Evolutionary conservation across 2,888 invertebrate genomes (phyloP), one percentile per base, ranked within the genome.

Genomic region (Sicus ferrugineus): DNA sequence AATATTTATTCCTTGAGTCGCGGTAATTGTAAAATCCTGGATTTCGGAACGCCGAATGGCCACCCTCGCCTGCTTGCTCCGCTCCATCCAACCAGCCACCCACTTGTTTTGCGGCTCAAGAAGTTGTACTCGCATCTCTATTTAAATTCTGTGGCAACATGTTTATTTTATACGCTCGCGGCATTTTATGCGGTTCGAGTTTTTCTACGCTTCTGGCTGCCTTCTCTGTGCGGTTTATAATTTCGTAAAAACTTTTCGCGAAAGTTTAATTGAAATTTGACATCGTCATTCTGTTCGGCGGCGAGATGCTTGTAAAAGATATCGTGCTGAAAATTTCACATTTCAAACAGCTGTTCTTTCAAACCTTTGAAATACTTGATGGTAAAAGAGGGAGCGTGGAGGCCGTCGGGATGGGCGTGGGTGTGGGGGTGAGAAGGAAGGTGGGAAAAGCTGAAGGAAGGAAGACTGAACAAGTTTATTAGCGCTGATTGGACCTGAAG

Each of bases 131-230:
- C n/a, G n/a, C n/a, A n/a, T n/a, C n/a, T 80, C 80, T 80, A 81
- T 80, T 80, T 81, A 80, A 80, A 80, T 81, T 81, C 80, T 77
- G 75, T 77, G 80, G 83, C 77, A 82, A 81, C 81, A 81, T 81
- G 77, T 81, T 82, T 81, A 77, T 81, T 81, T 81, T 81, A 81
- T 80, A 80, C 79, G 82, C 80, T 76, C 48, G 67, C 67, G 59
- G 67, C 67, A 67, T 58, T 67, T 67, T 59, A 64, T 64, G 48
- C 59, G 67, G 59, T 59, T 11, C 46, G 31, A 58, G 58, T 59
- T 59, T 42, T 34, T 30, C 19, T 19, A 6, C 19, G 46, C 9
- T 21, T 19, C 23, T 26, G 11, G 14, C 28, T 54, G 6, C 28
- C 28, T 26, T 54, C n/a, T 56, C 26, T 14, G 28, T 30, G 21